These are phyloP conservation scores for Orthosia cruda DNA, from an alignment of 2,888 invertebrate species.

Conservation along the genomic window DNA sequence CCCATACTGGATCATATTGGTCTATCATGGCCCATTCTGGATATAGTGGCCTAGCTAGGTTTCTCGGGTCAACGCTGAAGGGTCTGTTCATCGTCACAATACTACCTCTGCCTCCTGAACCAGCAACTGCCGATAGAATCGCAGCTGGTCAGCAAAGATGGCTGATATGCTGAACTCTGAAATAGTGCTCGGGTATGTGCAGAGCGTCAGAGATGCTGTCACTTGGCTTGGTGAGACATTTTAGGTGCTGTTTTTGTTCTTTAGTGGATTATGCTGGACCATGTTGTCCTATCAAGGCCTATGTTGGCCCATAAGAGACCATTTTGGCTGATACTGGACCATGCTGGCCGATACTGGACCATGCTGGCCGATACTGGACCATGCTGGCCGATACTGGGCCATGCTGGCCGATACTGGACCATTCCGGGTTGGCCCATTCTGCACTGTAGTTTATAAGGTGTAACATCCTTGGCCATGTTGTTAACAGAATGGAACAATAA, in stretches of 20 bases:
- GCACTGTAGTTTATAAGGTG: too few relatives aligned
- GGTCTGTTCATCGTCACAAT: conserved; percentile 93
- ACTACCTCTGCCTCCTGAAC: conserved; percentile 99
- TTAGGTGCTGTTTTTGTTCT: too few relatives aligned
- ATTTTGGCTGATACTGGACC: not conserved
- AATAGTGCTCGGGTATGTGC: conserved; percentile 98
- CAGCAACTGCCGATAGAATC: conserved; percentile 99
- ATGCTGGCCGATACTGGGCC: too few relatives aligned
- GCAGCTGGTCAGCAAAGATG: conserved; percentile 97
- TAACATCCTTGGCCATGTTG: too few relatives aligned
- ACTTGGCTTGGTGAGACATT: conserved; percentile 95
- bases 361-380: not conserved
- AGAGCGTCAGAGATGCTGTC: conserved; percentile 96
- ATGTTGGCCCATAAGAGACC: not conserved
- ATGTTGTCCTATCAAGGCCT: not conserved
- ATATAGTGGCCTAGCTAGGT: too few relatives aligned
- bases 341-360: not conserved
- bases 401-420: too few relatives aligned
- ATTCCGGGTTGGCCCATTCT: too few relatives aligned
- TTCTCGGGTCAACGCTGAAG: too few relatives aligned
- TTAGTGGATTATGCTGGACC: too few relatives aligned
- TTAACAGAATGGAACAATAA: too few relatives aligned
- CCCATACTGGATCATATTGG: too few relatives aligned
- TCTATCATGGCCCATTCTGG: too few relatives aligned
- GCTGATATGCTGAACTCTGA: conserved; percentile 99